A percentile compares a stretch with the other conserved stretches of the same genome.
These are phyloP conservation scores for Clarias fuscus DNA, from an alignment of 2,797 vertebrate genomes.

Conservation along the genomic window DNA sequence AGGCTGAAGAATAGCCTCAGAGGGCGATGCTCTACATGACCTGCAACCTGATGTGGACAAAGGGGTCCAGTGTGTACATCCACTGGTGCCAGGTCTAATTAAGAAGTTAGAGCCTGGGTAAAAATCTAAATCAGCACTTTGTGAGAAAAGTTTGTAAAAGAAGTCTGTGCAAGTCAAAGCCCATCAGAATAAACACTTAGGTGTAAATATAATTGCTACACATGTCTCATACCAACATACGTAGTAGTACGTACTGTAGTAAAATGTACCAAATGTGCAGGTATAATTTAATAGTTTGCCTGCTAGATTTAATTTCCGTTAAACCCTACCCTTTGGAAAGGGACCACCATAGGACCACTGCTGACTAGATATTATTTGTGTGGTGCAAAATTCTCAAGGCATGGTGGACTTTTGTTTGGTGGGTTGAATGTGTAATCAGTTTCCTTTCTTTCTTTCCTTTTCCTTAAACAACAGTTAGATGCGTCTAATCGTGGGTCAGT, in stretches of 20 bases:
- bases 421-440: too few species aligned
- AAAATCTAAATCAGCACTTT: slow-evolving; percentile 11
- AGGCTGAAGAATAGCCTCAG: not conserved
- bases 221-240: not conserved
- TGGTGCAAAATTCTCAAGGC: not conserved
- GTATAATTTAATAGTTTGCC: not conserved
- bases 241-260: not conserved
- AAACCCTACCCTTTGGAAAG: too few species aligned
- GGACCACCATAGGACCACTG: not conserved
- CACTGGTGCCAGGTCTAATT: not conserved
- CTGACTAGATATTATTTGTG: not conserved
- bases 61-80: not conserved
- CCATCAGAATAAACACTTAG: not conserved
- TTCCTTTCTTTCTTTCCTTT: too few species aligned
- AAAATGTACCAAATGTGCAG: not conserved
- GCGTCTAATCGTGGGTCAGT: not conserved
- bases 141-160: not conserved
- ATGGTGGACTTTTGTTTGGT: not conserved
- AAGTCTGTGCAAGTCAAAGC: not conserved
- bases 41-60: slow-evolving; percentile 5
- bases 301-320: not conserved
- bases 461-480: not conserved
- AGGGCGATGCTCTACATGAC: not conserved
- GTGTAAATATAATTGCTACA: not conserved
- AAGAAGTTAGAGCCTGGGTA: not conserved